These are phyloP conservation scores for Tricholauxania praeusta DNA, from an alignment of 2,888 invertebrate species.

Conservation along the genomic window DNA sequence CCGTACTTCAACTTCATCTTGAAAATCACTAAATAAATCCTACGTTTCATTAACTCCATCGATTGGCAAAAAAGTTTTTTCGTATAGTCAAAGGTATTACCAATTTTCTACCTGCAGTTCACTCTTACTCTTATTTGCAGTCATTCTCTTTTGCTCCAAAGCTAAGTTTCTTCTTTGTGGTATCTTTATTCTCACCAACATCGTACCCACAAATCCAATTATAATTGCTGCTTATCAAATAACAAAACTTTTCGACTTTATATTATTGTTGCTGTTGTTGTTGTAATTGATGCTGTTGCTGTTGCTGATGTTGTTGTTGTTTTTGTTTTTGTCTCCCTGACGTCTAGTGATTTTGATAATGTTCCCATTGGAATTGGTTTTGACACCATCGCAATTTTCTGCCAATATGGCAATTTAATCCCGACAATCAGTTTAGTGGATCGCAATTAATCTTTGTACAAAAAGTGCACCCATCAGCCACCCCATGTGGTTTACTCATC, in stretches of 20 bases:
- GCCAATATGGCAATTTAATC: conserved; percentile 44
- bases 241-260: conserved; percentile 32
- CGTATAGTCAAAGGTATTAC: neutral
- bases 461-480: neutral
- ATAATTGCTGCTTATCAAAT: conserved; percentile 36
- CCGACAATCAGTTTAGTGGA: conserved; percentile 45
- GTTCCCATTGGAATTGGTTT: conserved; percentile 29
- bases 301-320: conserved; percentile 45
- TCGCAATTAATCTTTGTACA: conserved; percentile 43
- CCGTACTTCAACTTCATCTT: neutral
- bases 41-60: conserved; percentile 37
- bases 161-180: no score
- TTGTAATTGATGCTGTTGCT: conserved; percentile 48
- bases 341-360: neutral
- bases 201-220: conserved; percentile 36
- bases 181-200: neutral
- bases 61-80: conserved; percentile 34
- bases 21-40: conserved; percentile 17
- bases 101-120: neutral
- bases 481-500: neutral
- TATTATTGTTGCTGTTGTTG: conserved; percentile 49
- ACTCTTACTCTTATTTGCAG: neutral
- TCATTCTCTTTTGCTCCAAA: neutral
- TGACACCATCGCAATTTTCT: conserved; percentile 35
- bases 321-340: conserved; percentile 48